Conservation (phyloP, 2,797 vertebrate genomes). For the Pipistrellus pygmaeus region DNA sequence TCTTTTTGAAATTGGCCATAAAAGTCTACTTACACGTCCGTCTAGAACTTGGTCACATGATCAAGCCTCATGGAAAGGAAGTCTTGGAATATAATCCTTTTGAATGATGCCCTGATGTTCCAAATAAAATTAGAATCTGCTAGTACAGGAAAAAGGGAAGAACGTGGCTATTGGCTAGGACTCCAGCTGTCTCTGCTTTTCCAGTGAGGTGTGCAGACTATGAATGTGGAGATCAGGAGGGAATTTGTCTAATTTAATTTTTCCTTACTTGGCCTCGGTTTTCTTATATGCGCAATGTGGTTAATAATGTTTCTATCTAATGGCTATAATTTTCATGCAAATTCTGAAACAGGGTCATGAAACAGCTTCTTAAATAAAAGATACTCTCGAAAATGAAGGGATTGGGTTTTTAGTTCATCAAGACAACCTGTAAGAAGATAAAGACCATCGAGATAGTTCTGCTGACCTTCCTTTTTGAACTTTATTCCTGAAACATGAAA, state of each 20-base stretch:
- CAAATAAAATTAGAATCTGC: neutral
- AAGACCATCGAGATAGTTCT: neutral
- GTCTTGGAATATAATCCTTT: neutral
- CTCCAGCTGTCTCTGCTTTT: neutral
- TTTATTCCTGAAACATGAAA: neutral
- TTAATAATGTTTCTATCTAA: constrained; percentile 27
- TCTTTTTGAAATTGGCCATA: neutral
- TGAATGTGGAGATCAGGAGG: neutral
- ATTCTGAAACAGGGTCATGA: neutral
- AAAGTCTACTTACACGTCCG: neutral
- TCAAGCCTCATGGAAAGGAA: neutral
- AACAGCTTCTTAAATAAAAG: constrained; percentile 29
- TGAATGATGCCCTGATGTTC: neutral
- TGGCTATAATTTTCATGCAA: constrained; percentile 43
- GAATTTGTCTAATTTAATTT: neutral
- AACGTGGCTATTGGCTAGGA: neutral
- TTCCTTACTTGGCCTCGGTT: neutral
- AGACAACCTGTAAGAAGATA: constrained; percentile 1
- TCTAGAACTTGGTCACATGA: neutral
- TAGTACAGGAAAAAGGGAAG: neutral
- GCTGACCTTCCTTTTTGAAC: neutral
- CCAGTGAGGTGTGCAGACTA: neutral
- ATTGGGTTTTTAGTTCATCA: neutral
- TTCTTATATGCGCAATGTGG: neutral
- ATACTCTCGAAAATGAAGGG: neutral